Conservation (phyloP, 2,797 vertebrate genomes). For the Smutsia temminckii region DNA sequence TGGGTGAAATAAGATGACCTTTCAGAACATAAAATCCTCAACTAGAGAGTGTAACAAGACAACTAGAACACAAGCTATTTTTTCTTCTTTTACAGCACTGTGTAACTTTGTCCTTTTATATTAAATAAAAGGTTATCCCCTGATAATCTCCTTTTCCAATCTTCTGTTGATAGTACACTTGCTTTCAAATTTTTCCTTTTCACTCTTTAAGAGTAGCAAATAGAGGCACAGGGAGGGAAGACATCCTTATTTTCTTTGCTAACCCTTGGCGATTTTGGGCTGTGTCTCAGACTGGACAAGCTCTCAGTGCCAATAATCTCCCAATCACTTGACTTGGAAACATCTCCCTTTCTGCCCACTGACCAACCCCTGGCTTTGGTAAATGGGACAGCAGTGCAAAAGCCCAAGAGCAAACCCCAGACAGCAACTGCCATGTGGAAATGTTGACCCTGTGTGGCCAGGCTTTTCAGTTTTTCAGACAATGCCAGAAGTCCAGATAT, state of each 20-base stretch:
- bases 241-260: background rate
- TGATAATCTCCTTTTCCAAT: background rate
- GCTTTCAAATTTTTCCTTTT: background rate
- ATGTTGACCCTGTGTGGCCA: background rate
- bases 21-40: background rate
- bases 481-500: background rate
- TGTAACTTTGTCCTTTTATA: background rate
- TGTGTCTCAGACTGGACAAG: background rate
- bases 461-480: background rate
- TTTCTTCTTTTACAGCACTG: background rate
- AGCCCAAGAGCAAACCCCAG: background rate
- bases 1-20: background rate
- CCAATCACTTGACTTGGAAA: background rate
- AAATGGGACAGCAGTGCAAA: background rate
- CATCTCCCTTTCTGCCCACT: background rate
- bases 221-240: background rate
- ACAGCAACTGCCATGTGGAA: background rate
- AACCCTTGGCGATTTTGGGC: background rate
- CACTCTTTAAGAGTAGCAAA: background rate
- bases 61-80: background rate
- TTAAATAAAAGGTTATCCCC: background rate
- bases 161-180: background rate
- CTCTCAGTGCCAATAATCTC: background rate
- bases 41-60: background rate
- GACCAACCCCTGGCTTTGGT: background rate